Conservation (phyloP, 2,113 vertebrate species). For the Cacatua alba region DNA sequence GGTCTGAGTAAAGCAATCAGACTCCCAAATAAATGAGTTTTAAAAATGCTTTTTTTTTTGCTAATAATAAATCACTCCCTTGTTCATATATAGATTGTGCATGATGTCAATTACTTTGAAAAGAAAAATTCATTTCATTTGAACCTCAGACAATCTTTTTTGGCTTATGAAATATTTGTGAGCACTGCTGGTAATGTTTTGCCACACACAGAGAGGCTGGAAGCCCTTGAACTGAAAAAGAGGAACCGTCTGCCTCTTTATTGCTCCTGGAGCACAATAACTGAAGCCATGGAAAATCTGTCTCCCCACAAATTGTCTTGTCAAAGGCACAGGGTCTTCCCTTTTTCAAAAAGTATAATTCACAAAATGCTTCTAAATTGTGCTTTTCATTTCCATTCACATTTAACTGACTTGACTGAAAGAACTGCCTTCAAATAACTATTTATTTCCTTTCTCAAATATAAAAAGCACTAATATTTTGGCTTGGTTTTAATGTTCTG, state of each 20-base stretch:
- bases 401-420: constrained; percentile 8
- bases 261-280: constrained; percentile 7
- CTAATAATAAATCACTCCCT: background rate
- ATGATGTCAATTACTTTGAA: background rate
- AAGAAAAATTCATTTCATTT: background rate
- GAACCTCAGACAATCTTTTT: background rate
- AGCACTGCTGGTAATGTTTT: constrained; percentile 12
- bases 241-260: background rate
- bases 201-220: background rate
- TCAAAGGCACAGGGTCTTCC: background rate
- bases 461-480: background rate
- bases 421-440: background rate
- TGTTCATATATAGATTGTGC: background rate
- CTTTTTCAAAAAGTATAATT: background rate
- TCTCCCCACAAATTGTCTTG: constrained; percentile 22
- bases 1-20: background rate
- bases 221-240: constrained; percentile 28
- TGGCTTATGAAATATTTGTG: constrained; percentile 16
- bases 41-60: background rate
- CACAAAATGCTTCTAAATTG: constrained; percentile 14
- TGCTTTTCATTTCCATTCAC: constrained; percentile 27
- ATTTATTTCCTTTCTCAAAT: constrained; percentile 18
- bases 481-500: background rate
- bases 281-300: constrained; percentile 10
- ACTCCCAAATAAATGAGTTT: background rate